Evolutionary conservation across 2,797 vertebrate species (phyloP).

Genomic region (Melanotaenia maccullochi): DNA sequence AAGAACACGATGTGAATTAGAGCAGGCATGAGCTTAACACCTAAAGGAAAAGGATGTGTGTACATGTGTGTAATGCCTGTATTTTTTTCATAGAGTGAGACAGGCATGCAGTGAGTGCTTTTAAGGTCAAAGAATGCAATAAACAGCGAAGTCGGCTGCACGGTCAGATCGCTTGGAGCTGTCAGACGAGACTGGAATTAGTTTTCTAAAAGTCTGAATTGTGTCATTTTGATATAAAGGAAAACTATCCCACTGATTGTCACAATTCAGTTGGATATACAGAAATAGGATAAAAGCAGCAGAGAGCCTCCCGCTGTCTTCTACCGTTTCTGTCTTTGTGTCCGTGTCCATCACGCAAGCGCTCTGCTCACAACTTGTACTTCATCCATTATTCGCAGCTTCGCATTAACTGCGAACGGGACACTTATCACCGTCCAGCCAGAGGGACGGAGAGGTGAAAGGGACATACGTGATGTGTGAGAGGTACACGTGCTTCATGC

Average conservation of each 20-base stretch:
- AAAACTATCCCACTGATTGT: conserved; percentile 6
- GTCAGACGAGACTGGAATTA: conserved; percentile 18
- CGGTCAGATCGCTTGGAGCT: conserved; percentile 38
- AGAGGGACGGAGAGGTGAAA: conserved; percentile 62
- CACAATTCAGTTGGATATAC: not conserved
- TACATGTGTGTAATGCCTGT: not conserved
- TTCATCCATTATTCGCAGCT: conserved; percentile 73
- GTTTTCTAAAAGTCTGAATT: conserved; percentile 12
- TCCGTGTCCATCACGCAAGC: conserved; percentile 40
- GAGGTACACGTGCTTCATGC: conserved; percentile 3
- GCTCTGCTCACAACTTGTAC: conserved; percentile 48
- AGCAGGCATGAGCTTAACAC: conserved; percentile 45
- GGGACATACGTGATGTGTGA: conserved; percentile 33
- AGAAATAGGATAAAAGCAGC: not conserved
- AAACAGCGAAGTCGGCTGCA: conserved; percentile 12
- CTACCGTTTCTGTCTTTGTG: conserved; percentile 30
- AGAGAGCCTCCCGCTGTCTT: conserved; percentile 26
- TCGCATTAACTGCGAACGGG: conserved; percentile 35
- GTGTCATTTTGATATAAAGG: conserved; percentile 3
- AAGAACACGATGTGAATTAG: conserved; percentile 29
- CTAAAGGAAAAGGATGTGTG: conserved; percentile 35
- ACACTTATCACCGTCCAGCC: conserved; percentile 57
- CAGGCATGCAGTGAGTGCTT: conserved; percentile 47
- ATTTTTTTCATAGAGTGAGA: conserved; percentile 40
- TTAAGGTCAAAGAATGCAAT: conserved; percentile 57